Base-by-base conservation (phyloP, 2,888 invertebrate species). In the Megastigmus dorsalis region DNA sequence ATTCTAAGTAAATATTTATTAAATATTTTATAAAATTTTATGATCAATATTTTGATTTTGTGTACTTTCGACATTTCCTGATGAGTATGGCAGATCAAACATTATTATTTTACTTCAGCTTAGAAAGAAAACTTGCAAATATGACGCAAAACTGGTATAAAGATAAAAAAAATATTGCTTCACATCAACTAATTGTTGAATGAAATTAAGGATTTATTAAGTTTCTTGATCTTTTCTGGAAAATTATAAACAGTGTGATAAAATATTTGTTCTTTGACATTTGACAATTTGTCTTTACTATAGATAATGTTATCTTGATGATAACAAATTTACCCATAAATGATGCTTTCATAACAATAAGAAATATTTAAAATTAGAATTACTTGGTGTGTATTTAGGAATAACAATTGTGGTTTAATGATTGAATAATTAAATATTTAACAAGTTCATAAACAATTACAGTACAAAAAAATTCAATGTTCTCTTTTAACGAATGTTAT, bases 391-490 rank as follows among this genome's bases (percentile, higher is more conserved):
- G 57, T 26, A 28, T 52, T 52, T 28, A 60, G 30, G 20, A 62
- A 69, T 69, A 69, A 69, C 54, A 62, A 38, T 52, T 69, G 30
- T 69, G 30, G 23, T 33, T 69, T 69, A n/a, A 69, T 69, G 52
- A 41, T 28, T 59, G 33, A 0, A 33, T 62, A 50, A 60, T 48
- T 52, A 41, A 54, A 55, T 41, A 68, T 36, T 57, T 52, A 60
- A 69, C 60, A 26, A 23, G 5, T 48, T 60, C 4, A 26, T 23
- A 33, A 38, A 57, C 20, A 28, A 66, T 9, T 66, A 15, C n/a
- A 54, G 10, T 45, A n/a, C n/a, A n/a, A 55, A 30, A 55, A 4
- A 13, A 41, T 38, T 4, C 48, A 15, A 48, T 13, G 4, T 33
- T 36, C 48, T 38, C 9, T 7, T 43, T 33, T 15, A 9, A 36